Evolutionary conservation across 2,797 vertebrate species (phyloP), one percentile per base, ranked within the genome.

Genomic region (Enteromius paludinosus): DNA sequence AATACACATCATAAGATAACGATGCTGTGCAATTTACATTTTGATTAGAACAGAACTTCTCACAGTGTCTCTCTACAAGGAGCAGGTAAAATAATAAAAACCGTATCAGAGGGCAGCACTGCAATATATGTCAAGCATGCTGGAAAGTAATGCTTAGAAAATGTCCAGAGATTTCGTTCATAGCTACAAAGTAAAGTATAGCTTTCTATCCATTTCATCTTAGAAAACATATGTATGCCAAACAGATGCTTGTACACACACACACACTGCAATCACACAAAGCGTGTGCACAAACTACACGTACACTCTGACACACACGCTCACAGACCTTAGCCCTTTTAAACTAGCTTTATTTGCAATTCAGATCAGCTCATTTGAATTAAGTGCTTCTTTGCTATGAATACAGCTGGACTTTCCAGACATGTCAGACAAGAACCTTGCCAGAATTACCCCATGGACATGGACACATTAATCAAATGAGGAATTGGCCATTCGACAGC

Each of bases 311-410:
- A 82, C 92, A 90, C 91, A 92, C 90, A 86, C 45, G 82, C 72
- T 79, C 28, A 93, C 91, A 94, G 92, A 91, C 91, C 88, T 88
- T 79, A 88, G 89, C 73, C 88, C 82, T 80, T 92, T 93, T 89
- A 91, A 95, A 92, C 90, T 90, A 89, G 86, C 89, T 84, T 89
- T 90, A 96, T 95, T 95, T 95, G 94, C 95, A 95, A 95, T 94
- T 95, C 93, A 94, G 95, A 96, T 95, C 85, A 81, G 84, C 94
- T 93, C 93, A 96, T 95, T 96, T 96, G 94, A 96, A 95, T 95
- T 92, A 95, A 94, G 93, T 86, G 89, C 91, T 92, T 91, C 93
- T 94, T 68, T 93, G 90, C 88, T 92, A 94, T 95, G 94, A 95
- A 94, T 94, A 91, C 94, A 94, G 94, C 95, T 94, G 92, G 95